A percentile compares a stretch with the other conserved stretches of the same genome.
Evolutionary conservation across 2,113 vertebrate species (phyloP).

Genomic region (Marmota monax): DNA sequence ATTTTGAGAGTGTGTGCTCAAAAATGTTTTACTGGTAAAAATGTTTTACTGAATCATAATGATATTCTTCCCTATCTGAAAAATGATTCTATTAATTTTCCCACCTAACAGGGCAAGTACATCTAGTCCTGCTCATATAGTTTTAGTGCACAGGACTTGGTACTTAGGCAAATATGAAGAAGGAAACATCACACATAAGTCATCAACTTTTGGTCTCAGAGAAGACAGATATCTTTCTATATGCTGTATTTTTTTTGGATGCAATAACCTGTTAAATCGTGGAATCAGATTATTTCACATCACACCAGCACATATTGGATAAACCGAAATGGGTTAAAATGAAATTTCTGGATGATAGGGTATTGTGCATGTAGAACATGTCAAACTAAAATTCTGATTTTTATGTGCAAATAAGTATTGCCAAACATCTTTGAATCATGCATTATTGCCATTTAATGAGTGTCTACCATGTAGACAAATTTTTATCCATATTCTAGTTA

Average conservation of each 20-base stretch:
- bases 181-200: neutral
- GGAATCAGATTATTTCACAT: constrained; percentile 61
- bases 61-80: neutral
- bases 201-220: neutral
- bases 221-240: constrained; percentile 52
- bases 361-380: neutral
- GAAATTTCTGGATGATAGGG: constrained; percentile 16
- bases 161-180: neutral
- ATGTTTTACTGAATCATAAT: neutral
- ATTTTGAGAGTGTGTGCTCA: neutral
- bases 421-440: neutral
- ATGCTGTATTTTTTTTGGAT: constrained; percentile 9
- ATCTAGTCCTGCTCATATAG: neutral
- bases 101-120: neutral
- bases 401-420: constrained; percentile 16
- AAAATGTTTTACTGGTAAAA: constrained; percentile 52
- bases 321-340: constrained; percentile 35
- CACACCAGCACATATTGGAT: constrained; percentile 20
- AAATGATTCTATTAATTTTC: neutral
- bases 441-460: constrained; percentile 19
- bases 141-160: neutral
- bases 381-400: constrained; percentile 16
- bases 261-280: constrained; percentile 45
- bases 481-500: neutral
- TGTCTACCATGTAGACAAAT: neutral